Percentiles rank a stretch among this genome's conserved stretches.
phyloP scores from a whole-genome alignment of 2,113 vertebrate species.

The Tetrax tetrax region DNA sequence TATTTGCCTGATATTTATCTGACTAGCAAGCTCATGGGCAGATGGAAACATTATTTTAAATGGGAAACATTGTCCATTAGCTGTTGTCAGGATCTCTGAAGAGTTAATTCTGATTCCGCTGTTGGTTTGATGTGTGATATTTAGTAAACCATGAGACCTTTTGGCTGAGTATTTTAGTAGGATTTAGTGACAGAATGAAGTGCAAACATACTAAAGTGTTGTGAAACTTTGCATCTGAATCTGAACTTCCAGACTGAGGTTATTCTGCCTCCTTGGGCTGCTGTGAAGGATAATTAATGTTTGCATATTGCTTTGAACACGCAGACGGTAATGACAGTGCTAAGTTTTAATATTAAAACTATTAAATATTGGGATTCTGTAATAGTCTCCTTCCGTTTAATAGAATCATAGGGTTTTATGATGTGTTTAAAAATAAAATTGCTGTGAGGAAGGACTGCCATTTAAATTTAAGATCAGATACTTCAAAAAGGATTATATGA shows the following conservation, averaged over 20 bases:
- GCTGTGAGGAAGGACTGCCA: slow-evolving; percentile 13
- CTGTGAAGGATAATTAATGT: not conserved
- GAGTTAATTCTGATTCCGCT: not conserved
- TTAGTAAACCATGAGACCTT: not conserved
- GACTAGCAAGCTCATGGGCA: not conserved
- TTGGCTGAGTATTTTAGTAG: not conserved
- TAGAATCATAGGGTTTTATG: slow-evolving; percentile 3
- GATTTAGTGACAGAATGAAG: not conserved
- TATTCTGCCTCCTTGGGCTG: not conserved
- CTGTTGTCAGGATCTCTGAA: not conserved
- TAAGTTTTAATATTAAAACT: slow-evolving; percentile 29
- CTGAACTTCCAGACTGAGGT: not conserved
- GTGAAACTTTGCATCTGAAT: not conserved
- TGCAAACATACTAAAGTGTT: not conserved
- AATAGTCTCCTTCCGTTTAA: not conserved
- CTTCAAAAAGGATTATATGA: slow-evolving; percentile 18
- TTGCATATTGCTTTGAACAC: slow-evolving; percentile 7
- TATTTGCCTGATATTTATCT: not conserved
- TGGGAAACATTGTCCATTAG: not conserved
- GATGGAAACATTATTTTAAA: not conserved
- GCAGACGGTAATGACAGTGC: not conserved
- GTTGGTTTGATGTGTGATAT: not conserved
- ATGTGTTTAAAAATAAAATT: slow-evolving; percentile 43
- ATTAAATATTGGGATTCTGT: slow-evolving; percentile 18
- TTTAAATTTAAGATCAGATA: slow-evolving; percentile 39